These are phyloP conservation scores for Amblyraja radiata DNA, from an alignment of 2,797 vertebrate species.

Conservation along the genomic window DNA sequence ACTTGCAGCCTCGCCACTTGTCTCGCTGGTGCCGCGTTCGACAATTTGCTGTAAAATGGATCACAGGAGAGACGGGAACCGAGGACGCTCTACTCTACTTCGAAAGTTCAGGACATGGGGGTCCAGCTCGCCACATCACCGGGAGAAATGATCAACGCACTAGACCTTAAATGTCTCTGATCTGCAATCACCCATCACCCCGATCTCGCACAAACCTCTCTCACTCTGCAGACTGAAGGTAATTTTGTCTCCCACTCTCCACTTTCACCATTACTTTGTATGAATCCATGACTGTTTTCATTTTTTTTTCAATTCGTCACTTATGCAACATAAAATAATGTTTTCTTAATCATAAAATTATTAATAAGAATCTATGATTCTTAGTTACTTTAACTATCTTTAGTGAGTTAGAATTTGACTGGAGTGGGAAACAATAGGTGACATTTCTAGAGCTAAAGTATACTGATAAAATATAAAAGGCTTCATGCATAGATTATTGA, in stretches of 20 bases:
- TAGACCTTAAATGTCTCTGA: not conserved
- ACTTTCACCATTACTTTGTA: not conserved
- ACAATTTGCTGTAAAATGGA: not conserved
- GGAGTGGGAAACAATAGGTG: not conserved
- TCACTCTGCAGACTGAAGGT: slow-evolving; percentile 4
- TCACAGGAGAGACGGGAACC: not conserved
- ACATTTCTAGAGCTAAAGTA: not conserved
- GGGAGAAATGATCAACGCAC: too few species aligned
- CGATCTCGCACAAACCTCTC: not conserved
- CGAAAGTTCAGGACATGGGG: slow-evolving; percentile 15
- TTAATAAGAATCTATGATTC: not conserved
- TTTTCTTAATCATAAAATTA: too few species aligned
- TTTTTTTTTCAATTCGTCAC: not conserved
- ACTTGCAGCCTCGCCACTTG: not conserved
- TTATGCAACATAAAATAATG: too few species aligned
- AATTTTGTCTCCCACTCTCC: not conserved
- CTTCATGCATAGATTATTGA: not conserved
- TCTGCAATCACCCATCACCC: not conserved
- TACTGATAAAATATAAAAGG: not conserved
- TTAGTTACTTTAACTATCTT: not conserved
- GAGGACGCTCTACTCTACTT: not conserved
- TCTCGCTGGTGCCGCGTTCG: not conserved
- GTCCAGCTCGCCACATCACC: not conserved
- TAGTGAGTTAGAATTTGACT: not conserved
- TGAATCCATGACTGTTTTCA: not conserved